Conservation (phyloP, 2,888 invertebrate species). For the Hyles lineata region DNA sequence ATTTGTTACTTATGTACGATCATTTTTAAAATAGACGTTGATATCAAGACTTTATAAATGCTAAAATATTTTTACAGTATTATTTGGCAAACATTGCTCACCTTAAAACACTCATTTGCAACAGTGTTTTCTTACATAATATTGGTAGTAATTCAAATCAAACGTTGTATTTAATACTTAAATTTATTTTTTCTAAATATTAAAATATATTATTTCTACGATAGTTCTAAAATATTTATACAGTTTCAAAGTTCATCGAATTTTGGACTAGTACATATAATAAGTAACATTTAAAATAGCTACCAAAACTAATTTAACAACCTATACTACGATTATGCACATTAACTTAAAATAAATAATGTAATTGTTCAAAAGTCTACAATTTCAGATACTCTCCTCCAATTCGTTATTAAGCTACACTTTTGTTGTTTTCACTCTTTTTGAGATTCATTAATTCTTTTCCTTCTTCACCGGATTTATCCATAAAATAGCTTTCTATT, state of each 20-base stretch:
- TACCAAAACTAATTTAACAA: constrained; percentile 19
- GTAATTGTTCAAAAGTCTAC: constrained; percentile 1
- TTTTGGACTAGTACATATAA: constrained; percentile 25
- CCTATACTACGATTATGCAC: neutral
- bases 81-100: too few species aligned
- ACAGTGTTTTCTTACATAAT: too few species aligned
- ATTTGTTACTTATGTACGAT: neutral
- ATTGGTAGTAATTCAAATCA: neutral
- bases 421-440: constrained; percentile 26
- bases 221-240: neutral
- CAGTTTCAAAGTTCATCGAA: neutral
- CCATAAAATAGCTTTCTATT: constrained; percentile 38
- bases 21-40: neutral
- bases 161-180: neutral
- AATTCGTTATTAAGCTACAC: constrained; percentile 18
- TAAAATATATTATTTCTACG: neutral
- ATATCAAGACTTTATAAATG: neutral
- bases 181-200: neutral
- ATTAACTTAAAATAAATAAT: constrained; percentile 12
- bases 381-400: neutral
- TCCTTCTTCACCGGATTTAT: constrained; percentile 30
- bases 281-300: neutral
- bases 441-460: constrained; percentile 33
- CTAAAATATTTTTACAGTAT: too few species aligned
- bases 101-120: too few species aligned